These are phyloP conservation scores for Folsomia candida DNA, from an alignment of 2,888 invertebrate species.

Conservation along the genomic window DNA sequence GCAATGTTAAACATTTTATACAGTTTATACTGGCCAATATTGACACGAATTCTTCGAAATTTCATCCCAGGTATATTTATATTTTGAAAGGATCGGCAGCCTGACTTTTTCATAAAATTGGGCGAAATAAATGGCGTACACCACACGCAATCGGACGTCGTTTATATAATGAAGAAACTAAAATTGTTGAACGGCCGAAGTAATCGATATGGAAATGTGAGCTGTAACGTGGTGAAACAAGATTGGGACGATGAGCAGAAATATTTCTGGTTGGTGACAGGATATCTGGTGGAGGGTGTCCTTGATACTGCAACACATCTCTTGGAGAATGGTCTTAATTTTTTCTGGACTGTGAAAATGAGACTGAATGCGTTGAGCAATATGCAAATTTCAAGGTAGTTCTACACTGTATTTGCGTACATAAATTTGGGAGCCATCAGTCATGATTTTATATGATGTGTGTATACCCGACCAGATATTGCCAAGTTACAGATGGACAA, in stretches of 20 bases:
- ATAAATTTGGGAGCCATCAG: too few relatives aligned
- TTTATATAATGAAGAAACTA: background rate
- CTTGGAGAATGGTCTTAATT: background rate
- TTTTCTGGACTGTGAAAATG: background rate
- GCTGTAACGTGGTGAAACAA: background rate
- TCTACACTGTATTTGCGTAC: too few relatives aligned
- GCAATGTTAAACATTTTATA: too few relatives aligned
- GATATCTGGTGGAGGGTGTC: background rate
- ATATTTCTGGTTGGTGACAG: background rate
- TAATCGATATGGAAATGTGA: constrained; percentile 4
- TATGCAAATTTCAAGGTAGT: background rate
- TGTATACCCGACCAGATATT: background rate
- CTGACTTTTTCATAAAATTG: background rate
- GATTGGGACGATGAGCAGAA: background rate
- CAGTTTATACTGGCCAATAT: too few relatives aligned
- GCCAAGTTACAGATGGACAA: background rate
- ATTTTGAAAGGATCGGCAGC: background rate
- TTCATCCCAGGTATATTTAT: too few relatives aligned
- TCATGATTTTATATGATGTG: background rate
- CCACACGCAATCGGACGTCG: background rate
- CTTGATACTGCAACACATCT: background rate
- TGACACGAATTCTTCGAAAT: too few relatives aligned
- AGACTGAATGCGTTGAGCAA: background rate
- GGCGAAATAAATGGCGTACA: background rate
- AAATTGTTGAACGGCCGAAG: background rate